Evolutionary conservation across 2,888 invertebrate species (phyloP).

Genomic region (Hydriomena furcata): DNA sequence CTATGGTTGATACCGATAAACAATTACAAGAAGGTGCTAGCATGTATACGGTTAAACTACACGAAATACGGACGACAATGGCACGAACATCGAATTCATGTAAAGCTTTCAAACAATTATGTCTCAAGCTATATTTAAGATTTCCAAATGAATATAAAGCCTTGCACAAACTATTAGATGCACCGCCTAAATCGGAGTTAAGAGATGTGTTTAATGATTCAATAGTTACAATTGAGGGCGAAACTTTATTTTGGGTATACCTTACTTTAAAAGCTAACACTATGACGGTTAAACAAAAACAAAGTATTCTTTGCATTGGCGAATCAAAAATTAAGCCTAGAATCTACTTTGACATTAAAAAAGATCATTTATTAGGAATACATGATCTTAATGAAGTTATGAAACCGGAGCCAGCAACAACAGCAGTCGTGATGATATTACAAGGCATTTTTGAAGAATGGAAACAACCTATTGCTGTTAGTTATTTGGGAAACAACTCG

Average conservation of each 20-base stretch:
- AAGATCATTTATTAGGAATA: constrained; percentile 28
- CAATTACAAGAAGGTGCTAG: neutral
- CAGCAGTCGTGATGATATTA: constrained; percentile 24
- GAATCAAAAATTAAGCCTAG: constrained; percentile 22
- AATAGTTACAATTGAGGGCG: constrained; percentile 7
- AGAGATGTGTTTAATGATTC: constrained; percentile 17
- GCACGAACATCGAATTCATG: neutral
- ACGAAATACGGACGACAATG: constrained; percentile 2
- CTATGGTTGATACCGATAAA: neutral
- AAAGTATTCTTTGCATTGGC: constrained; percentile 25
- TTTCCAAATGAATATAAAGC: constrained; percentile 22
- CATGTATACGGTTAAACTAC: neutral
- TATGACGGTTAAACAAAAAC: constrained; percentile 19
- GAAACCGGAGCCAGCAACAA: constrained; percentile 23
- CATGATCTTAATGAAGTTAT: constrained; percentile 17
- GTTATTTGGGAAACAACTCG: constrained; percentile 13
- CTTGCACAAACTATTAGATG: constrained; percentile 5
- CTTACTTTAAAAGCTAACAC: constrained; percentile 16
- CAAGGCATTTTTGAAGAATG: constrained; percentile 29
- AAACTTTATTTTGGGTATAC: constrained; percentile 9
- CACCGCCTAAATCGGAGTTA: constrained; percentile 8
- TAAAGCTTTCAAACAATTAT: constrained; percentile 9
- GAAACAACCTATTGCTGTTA: constrained; percentile 27
- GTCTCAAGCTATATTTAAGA: constrained; percentile 21
- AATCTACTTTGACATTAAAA: constrained; percentile 26